phyloP scores from a whole-genome alignment of 2,113 vertebrate genomes.

The Chaetodon trifascialis region DNA sequence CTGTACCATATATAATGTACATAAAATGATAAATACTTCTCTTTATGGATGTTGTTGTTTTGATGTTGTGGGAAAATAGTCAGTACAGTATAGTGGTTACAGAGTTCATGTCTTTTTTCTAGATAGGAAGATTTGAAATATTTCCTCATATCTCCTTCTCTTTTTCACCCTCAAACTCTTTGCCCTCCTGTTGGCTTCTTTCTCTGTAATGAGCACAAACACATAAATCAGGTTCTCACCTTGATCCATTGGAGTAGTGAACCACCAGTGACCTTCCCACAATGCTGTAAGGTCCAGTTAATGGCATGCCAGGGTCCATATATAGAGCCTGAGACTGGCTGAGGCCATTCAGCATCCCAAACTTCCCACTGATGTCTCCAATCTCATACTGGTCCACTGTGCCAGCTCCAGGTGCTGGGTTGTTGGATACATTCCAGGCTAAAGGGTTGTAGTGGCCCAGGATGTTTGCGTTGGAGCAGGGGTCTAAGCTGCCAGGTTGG shows the following conservation, averaged over 20 bases:
- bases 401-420: constrained; percentile 78
- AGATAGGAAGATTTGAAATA: not conserved
- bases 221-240: constrained; percentile 74
- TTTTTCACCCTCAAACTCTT: not conserved
- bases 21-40: not conserved
- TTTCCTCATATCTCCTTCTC: not conserved
- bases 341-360: constrained; percentile 74
- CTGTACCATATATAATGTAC: not conserved
- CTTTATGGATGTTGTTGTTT: not conserved
- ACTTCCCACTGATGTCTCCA: constrained; percentile 88
- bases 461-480: constrained; percentile 81
- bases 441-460: constrained; percentile 86
- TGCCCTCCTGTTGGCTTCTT: not conserved
- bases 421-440: constrained; percentile 63
- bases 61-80: not conserved
- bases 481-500: constrained; percentile 42
- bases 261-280: constrained; percentile 85
- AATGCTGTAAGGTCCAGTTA: constrained; percentile 83
- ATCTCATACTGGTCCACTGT: constrained; percentile 87
- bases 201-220: not conserved
- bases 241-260: constrained; percentile 80
- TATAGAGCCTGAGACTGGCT: constrained; percentile 46
- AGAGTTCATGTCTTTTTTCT: not conserved
- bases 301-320: constrained; percentile 78
- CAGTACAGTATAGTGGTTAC: not conserved